Evolutionary conservation across 2,797 vertebrate species (phyloP), one percentile per base, ranked within the genome.

Genomic region (Oreochromis mossambicus): DNA sequence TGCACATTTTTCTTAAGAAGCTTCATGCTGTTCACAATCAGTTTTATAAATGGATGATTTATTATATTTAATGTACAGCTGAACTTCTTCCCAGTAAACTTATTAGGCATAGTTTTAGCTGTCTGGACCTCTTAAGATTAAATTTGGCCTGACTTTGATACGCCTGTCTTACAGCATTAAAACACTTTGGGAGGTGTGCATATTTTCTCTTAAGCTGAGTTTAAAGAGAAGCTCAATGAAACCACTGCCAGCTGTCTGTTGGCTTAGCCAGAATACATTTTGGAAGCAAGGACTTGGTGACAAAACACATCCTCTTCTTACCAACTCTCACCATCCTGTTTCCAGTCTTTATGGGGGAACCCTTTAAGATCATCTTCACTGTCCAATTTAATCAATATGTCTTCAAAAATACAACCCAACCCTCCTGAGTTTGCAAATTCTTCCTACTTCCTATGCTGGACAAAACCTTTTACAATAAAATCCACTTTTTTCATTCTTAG

Each of bases 291-390:
- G n/a, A 41, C 12, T 41, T 8, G 0, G 63, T 41, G 36, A 6
- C 36, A 0, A 41, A 68, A 68, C 36, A 0, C 63, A 41, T 12
- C 7, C 12, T 0, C 3, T 43, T 41, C 0, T 68, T 68, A 68
- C 38, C 63, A 41, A 66, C 34, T 21, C 0, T 1, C 34, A 21
- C 61, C 7, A 43, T 43, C 21, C 21, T 4, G 34, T 41, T 68
- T 68, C n/a, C 38, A 66, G 34, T 8, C 34, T 13, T 36, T 8
- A 63, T 63, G 34, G 4, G 32, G 58, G 0, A 5, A 63, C 6
- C 11, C 34, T 38, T 66, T 21, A 66, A 66, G 17, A 36, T 2
- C 10, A 63, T 68, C 38, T 24, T 43, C 21, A 68, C 63, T 68
- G 63, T 43, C 38, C 63, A 68, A 0, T 24, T 68, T 43, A 43